These are phyloP conservation scores for Glossophaga mutica DNA, from an alignment of 2,797 vertebrate genomes.

Conservation along the genomic window DNA sequence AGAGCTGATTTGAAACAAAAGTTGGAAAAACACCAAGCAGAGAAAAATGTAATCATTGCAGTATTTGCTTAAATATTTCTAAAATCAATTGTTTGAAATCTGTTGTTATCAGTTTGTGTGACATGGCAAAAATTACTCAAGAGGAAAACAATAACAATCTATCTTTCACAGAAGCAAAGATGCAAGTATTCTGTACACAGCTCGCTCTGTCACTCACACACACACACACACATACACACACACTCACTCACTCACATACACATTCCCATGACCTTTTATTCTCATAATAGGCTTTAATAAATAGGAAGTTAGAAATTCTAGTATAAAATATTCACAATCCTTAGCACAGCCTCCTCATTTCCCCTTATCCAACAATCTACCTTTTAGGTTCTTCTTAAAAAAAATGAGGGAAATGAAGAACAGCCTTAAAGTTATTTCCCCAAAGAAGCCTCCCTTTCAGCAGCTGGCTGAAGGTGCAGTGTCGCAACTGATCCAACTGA, in stretches of 20 bases:
- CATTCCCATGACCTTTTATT: background rate
- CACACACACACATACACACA: background rate
- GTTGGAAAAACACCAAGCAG: background rate
- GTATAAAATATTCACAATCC: background rate
- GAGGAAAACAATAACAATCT: background rate
- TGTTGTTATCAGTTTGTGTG: background rate
- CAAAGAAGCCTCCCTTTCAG: background rate
- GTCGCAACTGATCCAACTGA: constrained; percentile 32
- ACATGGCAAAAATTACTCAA: background rate
- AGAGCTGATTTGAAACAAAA: background rate
- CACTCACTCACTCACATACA: background rate
- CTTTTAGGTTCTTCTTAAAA: background rate
- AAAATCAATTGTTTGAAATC: background rate
- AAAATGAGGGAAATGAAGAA: background rate
- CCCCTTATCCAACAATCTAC: background rate
- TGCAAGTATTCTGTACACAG: background rate
- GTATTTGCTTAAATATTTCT: background rate
- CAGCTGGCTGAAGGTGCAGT: background rate
- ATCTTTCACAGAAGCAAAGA: background rate
- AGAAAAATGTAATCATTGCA: background rate
- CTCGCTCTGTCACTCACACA: background rate
- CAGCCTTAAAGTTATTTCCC: background rate
- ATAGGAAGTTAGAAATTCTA: constrained; percentile 19
- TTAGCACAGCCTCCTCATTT: background rate
- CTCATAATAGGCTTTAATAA: background rate